Evolutionary conservation across 2,888 invertebrate species (phyloP), one percentile per base, ranked within the genome.

Genomic region (Cenopis cana): DNA sequence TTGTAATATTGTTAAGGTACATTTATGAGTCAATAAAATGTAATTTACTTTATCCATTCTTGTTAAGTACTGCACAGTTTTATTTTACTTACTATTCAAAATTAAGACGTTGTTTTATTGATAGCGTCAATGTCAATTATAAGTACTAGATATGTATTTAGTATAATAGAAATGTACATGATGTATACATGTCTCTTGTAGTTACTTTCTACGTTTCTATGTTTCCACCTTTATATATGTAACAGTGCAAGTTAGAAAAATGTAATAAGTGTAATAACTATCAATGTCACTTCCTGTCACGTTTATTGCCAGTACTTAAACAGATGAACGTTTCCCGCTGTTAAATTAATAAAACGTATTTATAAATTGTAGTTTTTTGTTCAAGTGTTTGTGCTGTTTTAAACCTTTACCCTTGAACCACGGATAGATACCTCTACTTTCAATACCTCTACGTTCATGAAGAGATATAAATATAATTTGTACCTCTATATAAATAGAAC

Each of bases 1-100:
- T 86, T 85, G 79, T 84, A 71, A 72, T 76, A 68, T 38, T 73
- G 65, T 67, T 75, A 76, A 77, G 73, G 72, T 78, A 79, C 67
- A 73, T 79, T 73, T 78, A 76, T 78, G 72, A 71, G 71, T 71
- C 71, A 71, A 54, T 66, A 66, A 71, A 57, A 66, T 69, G 41
- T 18, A 57, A 41, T 54, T 66, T 49, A 33, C 0, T 14, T 57
- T 60, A 33, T 46, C 11, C 33, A 46, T 20, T 57, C 12, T 57
- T 49, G 17, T 29, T 54, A 49, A 52, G 29, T 60, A 54, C 49
- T 54, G 50, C 50, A 14, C 24, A 18, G 33, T 49, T 38, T 24
- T 11, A 3, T 24, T 24, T 24, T 24, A 24, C 17, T 52, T 41
- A 52, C 11, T 67, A 17, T 59, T 14, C n/a, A 18, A 41, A 41